A percentile compares a stretch with the other conserved stretches of the same genome.
phyloP scores from a whole-genome alignment of 2,113 vertebrate species.

The Phalacrocorax brasilianus region DNA sequence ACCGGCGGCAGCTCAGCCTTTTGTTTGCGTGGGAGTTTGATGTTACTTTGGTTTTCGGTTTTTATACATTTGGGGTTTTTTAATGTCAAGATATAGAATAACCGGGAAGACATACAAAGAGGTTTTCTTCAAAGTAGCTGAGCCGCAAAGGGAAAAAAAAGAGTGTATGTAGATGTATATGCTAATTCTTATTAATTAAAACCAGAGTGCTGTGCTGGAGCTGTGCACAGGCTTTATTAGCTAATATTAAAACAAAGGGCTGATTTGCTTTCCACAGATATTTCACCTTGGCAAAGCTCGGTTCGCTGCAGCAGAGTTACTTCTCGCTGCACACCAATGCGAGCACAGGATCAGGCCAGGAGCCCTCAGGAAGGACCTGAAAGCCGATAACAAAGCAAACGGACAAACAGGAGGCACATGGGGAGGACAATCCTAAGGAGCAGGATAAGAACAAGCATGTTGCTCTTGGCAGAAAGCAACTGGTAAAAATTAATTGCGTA shows the following conservation, averaged over 20 bases:
- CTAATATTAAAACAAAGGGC: conserved; percentile 41
- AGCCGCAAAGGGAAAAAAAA: not conserved
- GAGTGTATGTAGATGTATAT: conserved; percentile 7
- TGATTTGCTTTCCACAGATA: not conserved
- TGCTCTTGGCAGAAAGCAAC: conserved; percentile 46
- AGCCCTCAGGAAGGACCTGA: not conserved
- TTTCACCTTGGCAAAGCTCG: not conserved
- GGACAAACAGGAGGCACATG: conserved; percentile 11
- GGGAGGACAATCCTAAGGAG: not conserved
- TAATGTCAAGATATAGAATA: not conserved
- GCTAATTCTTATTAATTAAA: conserved; percentile 65
- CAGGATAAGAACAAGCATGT: not conserved
- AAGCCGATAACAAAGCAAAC: not conserved
- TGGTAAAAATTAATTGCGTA: not conserved
- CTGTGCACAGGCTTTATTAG: conserved; percentile 15
- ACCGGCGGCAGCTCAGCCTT: not conserved
- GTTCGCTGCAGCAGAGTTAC: not conserved
- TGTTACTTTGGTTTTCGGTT: not conserved
- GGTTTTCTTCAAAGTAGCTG: conserved; percentile 51
- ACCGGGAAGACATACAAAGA: conserved; percentile 11
- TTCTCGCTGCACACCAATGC: not conserved
- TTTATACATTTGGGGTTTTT: not conserved
- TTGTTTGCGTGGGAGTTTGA: not conserved
- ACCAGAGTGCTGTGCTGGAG: not conserved
- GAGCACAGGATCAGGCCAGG: not conserved